Base-by-base conservation (phyloP, 2,797 vertebrate genomes). In the Crotalus adamanteus region DNA sequence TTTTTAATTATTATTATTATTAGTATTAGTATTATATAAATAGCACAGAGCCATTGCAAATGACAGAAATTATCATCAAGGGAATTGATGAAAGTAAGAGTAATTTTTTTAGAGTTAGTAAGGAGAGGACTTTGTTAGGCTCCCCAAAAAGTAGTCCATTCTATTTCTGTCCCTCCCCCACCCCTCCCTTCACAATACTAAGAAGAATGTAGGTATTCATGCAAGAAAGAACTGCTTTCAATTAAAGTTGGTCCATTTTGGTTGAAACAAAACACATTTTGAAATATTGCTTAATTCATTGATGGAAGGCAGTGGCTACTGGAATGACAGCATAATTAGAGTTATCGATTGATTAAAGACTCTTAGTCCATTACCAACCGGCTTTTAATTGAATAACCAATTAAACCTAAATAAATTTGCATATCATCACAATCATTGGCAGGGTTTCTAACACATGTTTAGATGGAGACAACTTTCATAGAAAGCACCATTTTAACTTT, bases 71-170 rank as follows among this genome's bases (percentile, higher is more conserved):
- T 95, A 95, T 96, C 95, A 95, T 73, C 93, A 91, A 95, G 92
- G 90, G 91, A 95, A 86, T 28, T 91, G 90, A 3, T 95, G 93
- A 96, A 95, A 93, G 90, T 95, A 93, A 94, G 93, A 86, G 91
- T 93, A 55, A 96, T 56, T 93, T 60, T 94, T 96, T 96, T 95
- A 96, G 95, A 93, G 87, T 56, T 9, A 94, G 55, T 92, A 93
- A 93, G 93, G 93, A 0, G 85, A 93, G 93, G 94, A 92, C 65
- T 93, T 61, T 92, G 16, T 94, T 95, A 94, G 92, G 92, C 92
- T 94, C 93, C 86, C 93, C 88, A 55, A 96, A 95, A 94, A 96
- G 94, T 93, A 90, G 94, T 96, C 92, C 94, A 96, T 95, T 95
- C 83, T 31, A 20, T 37, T 8, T 42, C 73, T 47, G 37, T 25